Evolutionary conservation across 92 coral and sea anemone genomes (phyloP).

Genomic region (Parazoanthus atlanticus): DNA sequence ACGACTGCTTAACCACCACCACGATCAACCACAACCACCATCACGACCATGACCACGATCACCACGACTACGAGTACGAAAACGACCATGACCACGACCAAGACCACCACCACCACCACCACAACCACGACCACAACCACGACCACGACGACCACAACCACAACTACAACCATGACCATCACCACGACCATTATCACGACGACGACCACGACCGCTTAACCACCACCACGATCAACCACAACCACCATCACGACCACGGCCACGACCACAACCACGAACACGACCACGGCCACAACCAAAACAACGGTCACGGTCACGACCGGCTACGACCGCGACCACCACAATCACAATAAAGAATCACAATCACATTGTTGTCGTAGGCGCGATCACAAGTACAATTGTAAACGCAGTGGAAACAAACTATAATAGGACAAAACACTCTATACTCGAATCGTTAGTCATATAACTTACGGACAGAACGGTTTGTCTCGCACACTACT

Average conservation of each 20-base stretch:
- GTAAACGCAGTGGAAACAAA: too few relatives aligned
- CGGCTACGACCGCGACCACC: too few relatives aligned
- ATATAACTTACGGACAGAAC: not conserved
- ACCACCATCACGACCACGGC: not conserved
- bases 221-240: not conserved
- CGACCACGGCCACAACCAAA: not conserved
- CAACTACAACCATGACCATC: not conserved
- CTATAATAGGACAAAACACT: too few relatives aligned
- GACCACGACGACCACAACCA: not conserved
- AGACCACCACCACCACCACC: not conserved
- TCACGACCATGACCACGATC: too few relatives aligned
- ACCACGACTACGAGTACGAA: not conserved
- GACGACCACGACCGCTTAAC: not conserved
- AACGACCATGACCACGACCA: not conserved
- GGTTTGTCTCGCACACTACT: constrained; percentile 30
- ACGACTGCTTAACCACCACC: not conserved
- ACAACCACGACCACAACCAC: not conserved
- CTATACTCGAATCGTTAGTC: not conserved
- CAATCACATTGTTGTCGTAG: too few relatives aligned
- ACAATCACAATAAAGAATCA: not conserved
- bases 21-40: not conserved
- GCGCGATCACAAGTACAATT: too few relatives aligned
- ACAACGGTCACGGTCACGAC: not conserved
- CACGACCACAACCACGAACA: not conserved
- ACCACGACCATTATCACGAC: not conserved